Percentiles rank a stretch among this genome's conserved stretches.
phyloP scores from a whole-genome alignment of 2,888 invertebrate genomes.

The Philopedon plagiatum region DNA sequence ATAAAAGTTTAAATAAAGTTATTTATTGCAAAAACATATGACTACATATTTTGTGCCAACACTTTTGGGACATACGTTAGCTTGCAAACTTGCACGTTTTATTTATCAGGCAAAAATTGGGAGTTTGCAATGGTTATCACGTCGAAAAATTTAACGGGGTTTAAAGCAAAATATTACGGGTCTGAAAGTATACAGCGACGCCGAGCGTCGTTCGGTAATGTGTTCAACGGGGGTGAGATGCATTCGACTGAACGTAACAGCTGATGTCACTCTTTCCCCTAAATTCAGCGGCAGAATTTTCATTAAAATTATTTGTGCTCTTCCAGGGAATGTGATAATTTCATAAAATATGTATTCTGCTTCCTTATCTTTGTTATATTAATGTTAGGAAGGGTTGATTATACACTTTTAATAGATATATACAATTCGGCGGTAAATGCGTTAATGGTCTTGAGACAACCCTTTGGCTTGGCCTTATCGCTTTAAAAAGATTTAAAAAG shows the following conservation, averaged over 20 bases:
- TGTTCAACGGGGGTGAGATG: constrained; percentile 68
- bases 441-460: constrained; percentile 11
- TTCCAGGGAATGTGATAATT: constrained; percentile 66
- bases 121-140: neutral
- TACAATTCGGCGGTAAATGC: constrained; percentile 16
- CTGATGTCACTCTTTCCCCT: constrained; percentile 70
- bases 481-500: constrained; percentile 1
- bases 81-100: too few species aligned
- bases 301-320: constrained; percentile 69
- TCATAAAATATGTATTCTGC: constrained; percentile 69
- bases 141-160: neutral
- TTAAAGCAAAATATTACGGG: constrained; percentile 37
- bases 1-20: too few species aligned
- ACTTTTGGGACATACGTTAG: too few species aligned
- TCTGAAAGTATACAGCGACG: constrained; percentile 44
- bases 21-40: too few species aligned
- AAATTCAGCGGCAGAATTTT: constrained; percentile 66
- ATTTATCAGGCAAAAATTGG: too few species aligned
- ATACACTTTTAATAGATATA: constrained; percentile 24
- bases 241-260: constrained; percentile 70
- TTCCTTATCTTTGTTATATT: constrained; percentile 63
- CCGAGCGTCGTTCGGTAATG: constrained; percentile 59
- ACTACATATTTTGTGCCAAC: too few species aligned
- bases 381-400: constrained; percentile 57
- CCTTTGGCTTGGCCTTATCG: constrained; percentile 17